Evolutionary conservation across 2,888 invertebrate species (phyloP).

Genomic region (Drosophila cracens): DNA sequence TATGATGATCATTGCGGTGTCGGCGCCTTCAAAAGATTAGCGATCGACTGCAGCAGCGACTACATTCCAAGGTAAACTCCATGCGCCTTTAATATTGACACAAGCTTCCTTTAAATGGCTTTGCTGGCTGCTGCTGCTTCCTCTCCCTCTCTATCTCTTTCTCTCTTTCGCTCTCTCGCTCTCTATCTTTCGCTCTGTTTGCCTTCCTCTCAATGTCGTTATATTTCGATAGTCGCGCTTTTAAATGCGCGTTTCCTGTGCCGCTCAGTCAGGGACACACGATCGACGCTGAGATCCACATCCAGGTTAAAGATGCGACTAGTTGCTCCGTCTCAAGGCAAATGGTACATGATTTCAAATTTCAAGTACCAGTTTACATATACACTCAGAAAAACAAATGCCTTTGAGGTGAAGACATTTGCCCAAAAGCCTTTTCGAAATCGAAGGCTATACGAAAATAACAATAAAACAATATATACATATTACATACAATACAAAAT

Average conservation of each 20-base stretch:
- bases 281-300: conserved; percentile 54
- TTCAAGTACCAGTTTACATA: conserved; percentile 81
- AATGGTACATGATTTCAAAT: conserved; percentile 81
- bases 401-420: not conserved
- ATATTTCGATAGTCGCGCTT: conserved; percentile 79
- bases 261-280: conserved; percentile 75
- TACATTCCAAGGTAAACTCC: conserved; percentile 71
- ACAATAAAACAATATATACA: no score
- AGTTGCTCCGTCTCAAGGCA: conserved; percentile 66
- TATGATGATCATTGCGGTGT: conserved; percentile 56
- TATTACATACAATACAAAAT: no score
- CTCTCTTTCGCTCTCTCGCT: conserved; percentile 9
- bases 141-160: conserved; percentile 22
- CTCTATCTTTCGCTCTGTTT: not conserved
- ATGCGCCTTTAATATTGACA: conserved; percentile 70
- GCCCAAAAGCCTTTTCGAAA: not conserved
- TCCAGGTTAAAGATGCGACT: conserved; percentile 29
- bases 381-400: conserved; percentile 16
- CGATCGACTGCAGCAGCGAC: conserved; percentile 43
- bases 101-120: conserved; percentile 78
- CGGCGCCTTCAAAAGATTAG: conserved; percentile 77
- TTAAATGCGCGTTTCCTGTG: conserved; percentile 80
- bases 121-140: conserved; percentile 18
- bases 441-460: not conserved
- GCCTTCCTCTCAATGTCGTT: conserved; percentile 62